Evolutionary conservation across 2,113 vertebrate species (phyloP).

Genomic region (Scomber colias): DNA sequence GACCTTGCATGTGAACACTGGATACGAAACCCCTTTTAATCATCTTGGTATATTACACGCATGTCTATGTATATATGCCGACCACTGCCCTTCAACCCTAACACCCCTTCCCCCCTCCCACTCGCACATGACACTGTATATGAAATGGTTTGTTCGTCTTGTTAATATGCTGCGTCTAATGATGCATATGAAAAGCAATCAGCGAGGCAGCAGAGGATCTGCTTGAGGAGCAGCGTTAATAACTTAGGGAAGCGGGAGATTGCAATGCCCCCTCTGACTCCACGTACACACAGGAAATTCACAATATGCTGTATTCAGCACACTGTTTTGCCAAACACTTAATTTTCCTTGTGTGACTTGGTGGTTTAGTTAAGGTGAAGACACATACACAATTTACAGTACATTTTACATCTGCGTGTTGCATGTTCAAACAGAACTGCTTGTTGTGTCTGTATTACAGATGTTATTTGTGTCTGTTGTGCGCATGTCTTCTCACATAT

Average conservation of each 20-base stretch:
- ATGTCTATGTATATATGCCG: not conserved
- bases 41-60: not conserved
- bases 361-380: not conserved
- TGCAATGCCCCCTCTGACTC: conserved; percentile 37
- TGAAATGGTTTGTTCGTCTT: conserved; percentile 73
- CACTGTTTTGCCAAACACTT: not conserved
- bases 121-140: conserved; percentile 43
- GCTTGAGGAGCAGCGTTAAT: conserved; percentile 70
- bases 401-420: not conserved
- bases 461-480: not conserved
- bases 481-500: not conserved
- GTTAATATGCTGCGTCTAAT: conserved; percentile 75
- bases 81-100: conserved; percentile 7
- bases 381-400: not conserved
- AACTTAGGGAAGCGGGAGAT: conserved; percentile 71
- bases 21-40: conserved; percentile 33
- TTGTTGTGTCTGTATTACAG: not conserved
- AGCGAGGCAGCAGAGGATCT: conserved; percentile 58
- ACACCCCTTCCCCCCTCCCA: not conserved
- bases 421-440: not conserved
- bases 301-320: conserved; percentile 55
- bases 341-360: conserved; percentile 20
- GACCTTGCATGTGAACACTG: conserved; percentile 14
- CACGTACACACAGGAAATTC: conserved; percentile 44
- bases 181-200: conserved; percentile 80